Percentiles rank a stretch among this genome's conserved stretches.
Conservation (phyloP, 2,113 vertebrate species). For the Embiotoca jacksoni region DNA sequence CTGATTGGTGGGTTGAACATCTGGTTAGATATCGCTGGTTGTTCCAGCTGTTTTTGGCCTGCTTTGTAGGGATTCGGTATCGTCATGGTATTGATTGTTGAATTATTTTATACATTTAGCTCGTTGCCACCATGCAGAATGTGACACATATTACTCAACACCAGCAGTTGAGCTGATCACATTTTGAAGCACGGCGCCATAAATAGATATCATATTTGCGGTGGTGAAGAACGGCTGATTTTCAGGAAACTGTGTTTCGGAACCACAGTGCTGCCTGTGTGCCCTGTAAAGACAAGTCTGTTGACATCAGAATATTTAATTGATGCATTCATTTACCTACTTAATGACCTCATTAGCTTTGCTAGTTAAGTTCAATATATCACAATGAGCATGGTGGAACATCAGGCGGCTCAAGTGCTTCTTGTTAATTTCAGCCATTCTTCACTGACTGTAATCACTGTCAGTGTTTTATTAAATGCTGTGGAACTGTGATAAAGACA, state of each 20-base stretch:
- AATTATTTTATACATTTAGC: background rate
- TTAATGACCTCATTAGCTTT: conserved; percentile 68
- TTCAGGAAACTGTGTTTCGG: background rate
- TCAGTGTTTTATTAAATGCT: conserved; percentile 38
- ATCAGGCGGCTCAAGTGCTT: conserved; percentile 58
- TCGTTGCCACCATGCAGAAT: background rate
- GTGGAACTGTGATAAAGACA: conserved; percentile 10
- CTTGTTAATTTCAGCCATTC: conserved; percentile 49
- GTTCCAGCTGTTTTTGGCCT: background rate
- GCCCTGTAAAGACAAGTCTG: conserved; percentile 10
- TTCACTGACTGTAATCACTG: conserved; percentile 38
- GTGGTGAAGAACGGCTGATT: background rate
- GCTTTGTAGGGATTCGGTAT: background rate
- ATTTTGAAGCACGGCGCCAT: background rate
- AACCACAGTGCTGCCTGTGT: background rate
- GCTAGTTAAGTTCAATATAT: conserved; percentile 59
- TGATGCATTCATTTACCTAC: conserved; percentile 56
- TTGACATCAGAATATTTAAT: conserved; percentile 52
- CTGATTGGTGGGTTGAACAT: background rate
- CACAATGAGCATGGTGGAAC: conserved; percentile 25
- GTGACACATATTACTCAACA: background rate
- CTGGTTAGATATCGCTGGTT: background rate
- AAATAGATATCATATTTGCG: background rate
- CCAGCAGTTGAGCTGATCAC: background rate
- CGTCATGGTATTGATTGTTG: background rate